These are phyloP conservation scores for Dasypus novemcinctus DNA, from an alignment of 2,113 vertebrate genomes.

Conservation along the genomic window DNA sequence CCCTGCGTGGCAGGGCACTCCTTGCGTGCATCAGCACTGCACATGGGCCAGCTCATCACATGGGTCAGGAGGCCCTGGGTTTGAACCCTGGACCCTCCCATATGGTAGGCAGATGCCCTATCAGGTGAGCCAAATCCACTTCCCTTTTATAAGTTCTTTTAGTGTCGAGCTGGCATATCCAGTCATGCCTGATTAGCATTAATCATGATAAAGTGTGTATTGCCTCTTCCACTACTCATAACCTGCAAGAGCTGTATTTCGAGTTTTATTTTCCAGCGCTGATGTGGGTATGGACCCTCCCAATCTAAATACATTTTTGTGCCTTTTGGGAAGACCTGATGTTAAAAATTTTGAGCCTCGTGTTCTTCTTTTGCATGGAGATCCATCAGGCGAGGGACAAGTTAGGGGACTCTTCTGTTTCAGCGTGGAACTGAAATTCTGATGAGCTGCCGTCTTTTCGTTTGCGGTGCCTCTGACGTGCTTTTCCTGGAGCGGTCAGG, in stretches of 20 bases:
- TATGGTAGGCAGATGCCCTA: too few relatives aligned
- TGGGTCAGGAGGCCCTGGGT: too few relatives aligned
- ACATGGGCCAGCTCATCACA: too few relatives aligned
- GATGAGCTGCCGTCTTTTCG: not conserved
- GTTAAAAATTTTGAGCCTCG: not conserved
- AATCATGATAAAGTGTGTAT: not conserved
- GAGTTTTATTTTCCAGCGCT: not conserved
- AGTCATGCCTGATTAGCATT: not conserved
- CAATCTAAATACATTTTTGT: not conserved
- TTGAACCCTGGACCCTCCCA: too few relatives aligned
- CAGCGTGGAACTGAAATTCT: not conserved
- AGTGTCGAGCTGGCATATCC: not conserved
- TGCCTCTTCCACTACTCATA: not conserved
- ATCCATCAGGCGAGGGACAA: not conserved
- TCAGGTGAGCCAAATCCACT: too few relatives aligned
- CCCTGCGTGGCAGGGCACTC: too few relatives aligned
- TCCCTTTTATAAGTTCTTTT: not conserved
- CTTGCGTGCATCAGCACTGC: too few relatives aligned
- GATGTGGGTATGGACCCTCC: not conserved
- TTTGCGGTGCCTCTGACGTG: not conserved
- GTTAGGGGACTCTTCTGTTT: not conserved
- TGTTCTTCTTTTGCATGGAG: not conserved
- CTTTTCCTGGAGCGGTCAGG: not conserved
- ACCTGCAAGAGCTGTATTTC: not conserved
- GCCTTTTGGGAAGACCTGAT: not conserved